Evolutionary conservation across 2,113 vertebrate genomes (phyloP).

Genomic region (Gallinago undulata): DNA sequence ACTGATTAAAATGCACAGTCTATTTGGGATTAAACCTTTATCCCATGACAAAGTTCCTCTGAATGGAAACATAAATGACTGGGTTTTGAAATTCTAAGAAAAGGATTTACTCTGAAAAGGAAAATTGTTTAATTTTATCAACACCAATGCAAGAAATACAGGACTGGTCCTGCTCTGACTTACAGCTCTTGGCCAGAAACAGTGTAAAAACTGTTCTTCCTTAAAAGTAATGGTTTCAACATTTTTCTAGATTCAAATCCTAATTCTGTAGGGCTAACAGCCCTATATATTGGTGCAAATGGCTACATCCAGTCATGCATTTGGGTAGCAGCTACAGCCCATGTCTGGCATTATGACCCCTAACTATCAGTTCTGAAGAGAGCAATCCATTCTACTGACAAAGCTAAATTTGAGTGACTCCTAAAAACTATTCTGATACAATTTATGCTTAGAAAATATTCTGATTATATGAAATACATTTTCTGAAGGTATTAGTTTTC

Average conservation of each 20-base stretch:
- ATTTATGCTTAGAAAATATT: background rate
- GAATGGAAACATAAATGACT: conserved; percentile 8
- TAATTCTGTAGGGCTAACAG: background rate
- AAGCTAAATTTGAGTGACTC: background rate
- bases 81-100: conserved; percentile 38
- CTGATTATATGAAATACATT: background rate
- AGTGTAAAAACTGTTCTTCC: background rate
- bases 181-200: background rate
- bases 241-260: background rate
- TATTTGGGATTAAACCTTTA: conserved; percentile 50
- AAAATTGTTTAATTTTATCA: conserved; percentile 4
- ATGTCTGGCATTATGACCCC: background rate
- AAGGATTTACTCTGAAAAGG: conserved; percentile 23
- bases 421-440: background rate
- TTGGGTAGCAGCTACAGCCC: background rate
- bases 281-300: background rate
- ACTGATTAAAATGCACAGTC: conserved; percentile 38
- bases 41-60: conserved; percentile 23
- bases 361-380: background rate
- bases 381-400: background rate
- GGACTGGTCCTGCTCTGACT: background rate
- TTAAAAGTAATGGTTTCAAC: background rate
- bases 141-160: background rate
- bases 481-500: background rate
- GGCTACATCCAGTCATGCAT: rapidly evolving